A percentile compares a stretch with the other conserved stretches of the same genome.
Evolutionary conservation across 2,797 vertebrate genomes (phyloP).

Genomic region (Sebastes steindachneri): DNA sequence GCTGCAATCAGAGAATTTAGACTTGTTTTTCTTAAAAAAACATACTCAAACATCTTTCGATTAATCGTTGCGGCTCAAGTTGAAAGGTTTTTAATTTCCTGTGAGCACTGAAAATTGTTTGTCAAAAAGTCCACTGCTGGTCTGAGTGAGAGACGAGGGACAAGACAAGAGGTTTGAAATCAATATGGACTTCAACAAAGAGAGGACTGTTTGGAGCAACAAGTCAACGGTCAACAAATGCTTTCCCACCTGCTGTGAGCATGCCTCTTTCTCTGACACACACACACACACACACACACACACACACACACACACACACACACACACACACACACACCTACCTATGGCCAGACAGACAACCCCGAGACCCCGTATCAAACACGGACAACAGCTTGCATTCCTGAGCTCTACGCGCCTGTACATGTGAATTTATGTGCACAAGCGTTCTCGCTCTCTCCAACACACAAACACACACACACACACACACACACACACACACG

Average conservation of each 20-base stretch:
- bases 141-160: not conserved
- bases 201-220: conserved; percentile 23
- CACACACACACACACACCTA: conserved; percentile 8
- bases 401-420: conserved; percentile 16
- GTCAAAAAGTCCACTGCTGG: not conserved
- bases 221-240: conserved; percentile 71
- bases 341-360: conserved; percentile 31
- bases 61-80: too few relatives aligned
- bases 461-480: not conserved
- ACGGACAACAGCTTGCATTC: conserved; percentile 65
- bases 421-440: conserved; percentile 21
- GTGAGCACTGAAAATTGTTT: not conserved
- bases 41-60: too few relatives aligned
- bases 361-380: conserved; percentile 30
- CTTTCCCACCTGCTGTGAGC: conserved; percentile 63
- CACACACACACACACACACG: not conserved
- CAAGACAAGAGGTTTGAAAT: not conserved
- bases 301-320: conserved; percentile 9
- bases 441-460: not conserved
- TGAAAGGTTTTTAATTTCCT: not conserved
- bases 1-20: too few relatives aligned
- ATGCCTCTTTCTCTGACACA: not conserved
- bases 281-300: conserved; percentile 14
- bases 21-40: too few relatives aligned
- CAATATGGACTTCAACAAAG: conserved; percentile 8